phyloP scores from a whole-genome alignment of 2,113 vertebrate genomes.

The Scopus umbretta region DNA sequence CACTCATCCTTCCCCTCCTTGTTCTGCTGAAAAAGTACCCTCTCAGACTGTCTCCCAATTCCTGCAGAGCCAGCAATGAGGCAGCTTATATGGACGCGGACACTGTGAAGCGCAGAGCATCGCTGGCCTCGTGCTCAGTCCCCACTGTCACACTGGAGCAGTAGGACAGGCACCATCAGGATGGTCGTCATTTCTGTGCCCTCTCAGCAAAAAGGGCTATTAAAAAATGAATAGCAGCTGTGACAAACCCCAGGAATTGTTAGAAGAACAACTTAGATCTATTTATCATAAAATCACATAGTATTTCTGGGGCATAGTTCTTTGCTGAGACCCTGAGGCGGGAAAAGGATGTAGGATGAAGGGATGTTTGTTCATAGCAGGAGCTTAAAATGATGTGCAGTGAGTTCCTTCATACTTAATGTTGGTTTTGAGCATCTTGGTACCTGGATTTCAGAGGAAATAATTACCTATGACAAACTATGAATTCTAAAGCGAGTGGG shows the following conservation, averaged over 20 bases:
- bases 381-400: background rate
- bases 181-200: background rate
- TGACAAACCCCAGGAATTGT: background rate
- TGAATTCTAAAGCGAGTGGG: background rate
- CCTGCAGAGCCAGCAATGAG: background rate
- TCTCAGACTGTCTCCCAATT: background rate
- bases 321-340: background rate
- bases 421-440: background rate
- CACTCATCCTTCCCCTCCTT: constrained; percentile 28
- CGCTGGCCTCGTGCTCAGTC: background rate
- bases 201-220: background rate
- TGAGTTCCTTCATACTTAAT: background rate
- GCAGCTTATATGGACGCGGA: rapidly evolving
- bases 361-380: background rate
- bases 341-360: background rate
- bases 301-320: background rate
- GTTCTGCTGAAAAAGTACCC: background rate
- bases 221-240: background rate
- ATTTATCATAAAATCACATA: background rate
- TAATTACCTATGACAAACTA: background rate
- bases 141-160: background rate
- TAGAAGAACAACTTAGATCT: background rate
- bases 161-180: background rate
- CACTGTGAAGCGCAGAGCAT: background rate
- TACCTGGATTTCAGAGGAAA: background rate